Conservation (phyloP, 2,888 invertebrate species). For the Eupithecia insigniata region DNA sequence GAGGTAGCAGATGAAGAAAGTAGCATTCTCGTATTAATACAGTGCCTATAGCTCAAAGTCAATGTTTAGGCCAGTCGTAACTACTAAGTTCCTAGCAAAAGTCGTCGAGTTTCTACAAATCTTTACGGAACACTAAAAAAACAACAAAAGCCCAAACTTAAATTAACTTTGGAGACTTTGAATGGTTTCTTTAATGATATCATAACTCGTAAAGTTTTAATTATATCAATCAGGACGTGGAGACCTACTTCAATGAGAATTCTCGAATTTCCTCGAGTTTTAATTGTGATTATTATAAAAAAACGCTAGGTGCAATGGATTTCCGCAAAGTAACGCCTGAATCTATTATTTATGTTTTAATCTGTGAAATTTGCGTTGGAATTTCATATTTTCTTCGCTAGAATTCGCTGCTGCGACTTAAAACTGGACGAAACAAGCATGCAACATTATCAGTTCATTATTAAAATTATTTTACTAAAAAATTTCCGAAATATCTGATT, state of each 20-base stretch:
- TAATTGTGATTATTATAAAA: background rate
- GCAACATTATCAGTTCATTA: background rate
- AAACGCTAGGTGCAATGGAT: too few species aligned
- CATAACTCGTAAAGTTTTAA: constrained; percentile 22
- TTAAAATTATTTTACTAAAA: background rate
- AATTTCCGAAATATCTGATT: background rate
- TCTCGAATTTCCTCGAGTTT: background rate
- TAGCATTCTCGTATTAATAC: background rate
- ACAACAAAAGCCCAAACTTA: constrained; percentile 10
- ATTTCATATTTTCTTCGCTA: background rate
- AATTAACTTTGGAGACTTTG: constrained; percentile 17
- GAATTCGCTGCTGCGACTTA: background rate
- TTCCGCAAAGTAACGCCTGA: too few species aligned
- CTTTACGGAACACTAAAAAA: constrained; percentile 1
- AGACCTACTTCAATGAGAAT: background rate
- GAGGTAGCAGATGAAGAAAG: background rate
- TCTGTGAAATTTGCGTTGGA: background rate
- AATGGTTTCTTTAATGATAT: constrained; percentile 22
- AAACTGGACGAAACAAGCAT: background rate
- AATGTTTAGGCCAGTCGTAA: background rate
- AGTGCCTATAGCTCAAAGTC: background rate
- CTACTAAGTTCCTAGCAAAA: background rate
- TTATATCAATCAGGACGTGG: constrained; percentile 10
- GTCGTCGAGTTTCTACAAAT: background rate
- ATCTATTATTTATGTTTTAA: too few species aligned